A percentile compares a stretch with the other conserved stretches of the same genome.
phyloP scores from a whole-genome alignment of 2,797 vertebrate genomes.

The Characodon lateralis region DNA sequence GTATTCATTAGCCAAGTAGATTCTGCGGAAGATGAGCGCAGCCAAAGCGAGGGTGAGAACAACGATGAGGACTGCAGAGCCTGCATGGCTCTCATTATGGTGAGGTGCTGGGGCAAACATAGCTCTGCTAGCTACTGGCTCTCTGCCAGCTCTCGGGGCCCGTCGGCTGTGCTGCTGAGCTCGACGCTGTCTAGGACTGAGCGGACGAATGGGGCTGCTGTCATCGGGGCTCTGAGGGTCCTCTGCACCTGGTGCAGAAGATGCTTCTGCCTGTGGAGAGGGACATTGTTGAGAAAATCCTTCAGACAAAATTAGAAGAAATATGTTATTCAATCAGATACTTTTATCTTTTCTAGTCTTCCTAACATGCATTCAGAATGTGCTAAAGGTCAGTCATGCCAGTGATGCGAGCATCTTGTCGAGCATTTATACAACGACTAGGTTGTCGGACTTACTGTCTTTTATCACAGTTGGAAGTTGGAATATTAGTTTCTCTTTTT shows the following conservation, averaged over 20 bases:
- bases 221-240: constrained; percentile 16
- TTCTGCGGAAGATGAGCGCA: constrained; percentile 92
- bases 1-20: constrained; percentile 93
- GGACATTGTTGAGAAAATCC: not conserved
- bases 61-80: constrained; percentile 88
- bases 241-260: constrained; percentile 54
- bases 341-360: not conserved
- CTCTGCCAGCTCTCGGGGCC: constrained; percentile 65
- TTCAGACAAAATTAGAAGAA: not conserved
- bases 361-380: not conserved
- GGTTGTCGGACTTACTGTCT: too few species aligned
- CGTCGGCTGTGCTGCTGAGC: constrained; percentile 86
- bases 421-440: too few species aligned
- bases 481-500: too few species aligned
- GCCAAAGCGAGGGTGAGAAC: constrained; percentile 92
- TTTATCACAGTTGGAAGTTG: too few species aligned
- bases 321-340: not conserved
- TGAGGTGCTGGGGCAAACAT: constrained; percentile 77
- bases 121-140: constrained; percentile 58
- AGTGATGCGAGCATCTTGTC: too few species aligned
- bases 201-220: constrained; percentile 62
- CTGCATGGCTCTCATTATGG: constrained; percentile 79
- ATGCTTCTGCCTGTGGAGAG: constrained; percentile 45
- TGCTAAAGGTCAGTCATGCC: not conserved
- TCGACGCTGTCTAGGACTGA: constrained; percentile 90